Conservation (phyloP, 2,797 vertebrate genomes). For the Halcyon smyrnensis region DNA sequence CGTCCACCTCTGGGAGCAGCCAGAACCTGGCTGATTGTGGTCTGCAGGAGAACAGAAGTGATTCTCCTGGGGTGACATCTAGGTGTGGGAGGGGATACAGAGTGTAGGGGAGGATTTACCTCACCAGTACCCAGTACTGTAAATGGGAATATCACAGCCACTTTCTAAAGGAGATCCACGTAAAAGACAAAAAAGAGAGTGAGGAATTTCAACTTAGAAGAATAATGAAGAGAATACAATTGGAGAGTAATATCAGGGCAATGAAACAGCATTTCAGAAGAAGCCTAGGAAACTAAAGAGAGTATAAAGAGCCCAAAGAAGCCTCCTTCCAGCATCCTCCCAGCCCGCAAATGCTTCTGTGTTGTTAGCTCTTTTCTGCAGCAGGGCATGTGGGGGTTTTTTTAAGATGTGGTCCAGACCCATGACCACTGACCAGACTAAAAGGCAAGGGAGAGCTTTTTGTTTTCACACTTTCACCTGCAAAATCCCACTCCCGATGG, state of each 20-base stretch:
- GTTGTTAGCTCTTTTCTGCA: not conserved
- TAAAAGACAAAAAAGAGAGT: not conserved
- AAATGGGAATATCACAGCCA: not conserved
- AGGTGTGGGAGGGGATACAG: not conserved
- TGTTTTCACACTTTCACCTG: rapidly evolving
- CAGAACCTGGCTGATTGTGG: not conserved
- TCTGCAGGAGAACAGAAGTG: not conserved
- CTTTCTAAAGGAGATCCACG: not conserved
- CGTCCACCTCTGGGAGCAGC: not conserved
- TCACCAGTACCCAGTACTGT: not conserved
- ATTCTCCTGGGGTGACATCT: not conserved
- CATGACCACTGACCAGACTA: rapidly evolving
- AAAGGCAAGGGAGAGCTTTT: not conserved
- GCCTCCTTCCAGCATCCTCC: not conserved
- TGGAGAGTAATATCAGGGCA: not conserved
- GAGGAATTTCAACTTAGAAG: not conserved
- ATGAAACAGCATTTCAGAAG: not conserved
- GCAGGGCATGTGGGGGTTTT: not conserved
- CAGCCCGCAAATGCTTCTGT: not conserved
- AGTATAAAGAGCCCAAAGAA: not conserved
- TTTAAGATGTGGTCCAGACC: not conserved
- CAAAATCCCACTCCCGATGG: not conserved
- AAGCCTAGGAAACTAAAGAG: not conserved
- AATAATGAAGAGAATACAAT: not conserved
- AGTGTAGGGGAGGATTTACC: not conserved